Base-by-base conservation (phyloP, 1,140 invertebrate genomes). In the Calephelis virginiensis region DNA sequence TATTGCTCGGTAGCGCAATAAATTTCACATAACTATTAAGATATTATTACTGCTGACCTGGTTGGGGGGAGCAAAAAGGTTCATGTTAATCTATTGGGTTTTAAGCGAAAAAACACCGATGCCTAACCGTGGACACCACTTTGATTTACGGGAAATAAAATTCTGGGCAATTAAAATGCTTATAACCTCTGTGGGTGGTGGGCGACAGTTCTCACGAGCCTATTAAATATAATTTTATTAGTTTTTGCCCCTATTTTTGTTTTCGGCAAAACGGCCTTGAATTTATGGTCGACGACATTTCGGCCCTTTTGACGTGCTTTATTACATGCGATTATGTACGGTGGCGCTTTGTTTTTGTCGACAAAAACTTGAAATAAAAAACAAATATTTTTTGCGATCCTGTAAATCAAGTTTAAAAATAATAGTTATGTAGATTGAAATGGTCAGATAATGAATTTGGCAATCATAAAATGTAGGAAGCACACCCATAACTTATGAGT, bases 171-270 rank as follows among this genome's bases (percentile, higher is more conserved):
- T 90, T 90, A 90, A 88, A 89, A 90, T 85, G 85, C 87, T 83
- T 89, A 86, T 89, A 81, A 79, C 75, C 88, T 67, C 88, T 83
- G 88, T 89, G 85, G 86, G 88, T 88, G 88, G 88, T 85, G 74
- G 79, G 82, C 82, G 88, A 90, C 88, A 90, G 83, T 90, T 90
- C 86, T 88, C 84, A 90, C 88, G 78, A 86, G 77, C 71, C 85
- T 87, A 90, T 90, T 89, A 90, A 88, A 88, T 80, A 86, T 88
- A 85, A 89, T 88, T 90, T 88, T 89, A 84, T 86, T 88, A 85
- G 80, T 83, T 87, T 88, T 83, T 83, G 63, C 79, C 47, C 53
- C 50, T 69, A 79, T 81, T 85, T 84, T 81, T 83, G 71, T 77
- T 71, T 75, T 68, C 68, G 70, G 71, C 67, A 53, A 40, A 63